Conservation (phyloP, 2,113 vertebrate genomes). For the Alces alces region DNA sequence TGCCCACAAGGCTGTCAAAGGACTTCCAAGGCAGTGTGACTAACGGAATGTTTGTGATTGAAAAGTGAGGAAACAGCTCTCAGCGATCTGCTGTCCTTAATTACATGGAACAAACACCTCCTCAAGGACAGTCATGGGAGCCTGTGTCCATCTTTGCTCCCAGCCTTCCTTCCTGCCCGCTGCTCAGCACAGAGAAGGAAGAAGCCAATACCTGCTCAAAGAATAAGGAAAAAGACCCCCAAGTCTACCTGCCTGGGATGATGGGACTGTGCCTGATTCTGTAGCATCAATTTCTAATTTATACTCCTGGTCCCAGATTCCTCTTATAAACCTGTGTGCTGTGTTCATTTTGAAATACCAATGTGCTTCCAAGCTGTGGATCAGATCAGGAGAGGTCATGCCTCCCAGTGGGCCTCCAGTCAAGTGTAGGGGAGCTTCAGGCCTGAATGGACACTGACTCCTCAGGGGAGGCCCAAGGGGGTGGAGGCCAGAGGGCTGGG, state of each 20-base stretch:
- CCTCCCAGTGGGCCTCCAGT: neutral
- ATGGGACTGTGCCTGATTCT: neutral
- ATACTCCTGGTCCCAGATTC: constrained; percentile 62
- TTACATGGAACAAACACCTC: neutral
- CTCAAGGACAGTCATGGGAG: neutral
- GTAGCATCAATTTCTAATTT: constrained; percentile 64
- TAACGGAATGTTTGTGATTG: neutral
- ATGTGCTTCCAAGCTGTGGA: constrained; percentile 49
- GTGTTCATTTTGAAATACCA: constrained; percentile 65
- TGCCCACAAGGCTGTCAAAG: neutral
- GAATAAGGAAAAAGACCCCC: neutral
- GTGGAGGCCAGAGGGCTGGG: neutral
- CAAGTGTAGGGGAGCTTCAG: neutral
- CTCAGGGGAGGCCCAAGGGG: neutral
- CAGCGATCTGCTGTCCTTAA: neutral
- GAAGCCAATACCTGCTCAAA: neutral
- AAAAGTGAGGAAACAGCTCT: constrained; percentile 27
- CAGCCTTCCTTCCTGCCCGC: neutral
- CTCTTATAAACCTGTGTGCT: constrained; percentile 65
- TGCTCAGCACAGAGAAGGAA: neutral
- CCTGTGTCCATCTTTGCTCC: neutral
- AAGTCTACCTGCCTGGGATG: neutral
- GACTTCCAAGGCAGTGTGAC: neutral
- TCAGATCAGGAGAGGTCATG: constrained; percentile 56
- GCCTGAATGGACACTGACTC: neutral